Conservation (phyloP, 2,888 invertebrate species). For the Nasonia oneida region DNA sequence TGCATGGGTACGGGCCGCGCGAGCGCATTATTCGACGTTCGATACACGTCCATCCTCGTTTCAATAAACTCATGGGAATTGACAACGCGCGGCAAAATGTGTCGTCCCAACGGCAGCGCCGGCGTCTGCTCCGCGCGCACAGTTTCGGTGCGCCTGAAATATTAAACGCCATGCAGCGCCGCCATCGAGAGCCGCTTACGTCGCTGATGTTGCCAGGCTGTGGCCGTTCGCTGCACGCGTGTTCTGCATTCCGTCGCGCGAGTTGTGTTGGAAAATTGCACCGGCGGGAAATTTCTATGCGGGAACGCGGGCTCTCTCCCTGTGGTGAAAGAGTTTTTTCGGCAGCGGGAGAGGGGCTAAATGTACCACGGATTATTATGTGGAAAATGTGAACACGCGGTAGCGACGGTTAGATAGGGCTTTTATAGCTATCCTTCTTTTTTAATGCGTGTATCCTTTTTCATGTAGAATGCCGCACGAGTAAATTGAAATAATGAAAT, state of each 20-base stretch:
- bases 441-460: too few species aligned
- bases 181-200: slow-evolving; percentile 39
- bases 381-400: neutral
- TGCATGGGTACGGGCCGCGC: neutral
- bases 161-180: slow-evolving; percentile 68
- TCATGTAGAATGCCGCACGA: too few species aligned
- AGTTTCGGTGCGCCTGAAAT: slow-evolving; percentile 69
- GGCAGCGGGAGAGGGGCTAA: neutral
- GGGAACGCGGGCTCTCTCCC: neutral
- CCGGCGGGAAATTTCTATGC: neutral
- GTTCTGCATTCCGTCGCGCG: slow-evolving; percentile 4
- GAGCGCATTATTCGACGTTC: slow-evolving; percentile 64
- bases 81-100: slow-evolving; percentile 66
- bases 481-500: neutral
- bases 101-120: slow-evolving; percentile 58
- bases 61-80: slow-evolving; percentile 73
- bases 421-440: neutral
- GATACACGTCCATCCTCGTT: slow-evolving; percentile 65
- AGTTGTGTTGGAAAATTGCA: neutral
- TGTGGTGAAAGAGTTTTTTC: neutral
- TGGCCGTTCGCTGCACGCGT: neutral
- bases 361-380: neutral
- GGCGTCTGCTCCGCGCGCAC: slow-evolving; percentile 14
- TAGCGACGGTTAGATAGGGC: neutral
- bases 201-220: neutral